A percentile compares a stretch with the other conserved stretches of the same genome.
These are phyloP conservation scores for Drosophila paramelanica DNA, from an alignment of 2,888 invertebrate species.

Conservation along the genomic window DNA sequence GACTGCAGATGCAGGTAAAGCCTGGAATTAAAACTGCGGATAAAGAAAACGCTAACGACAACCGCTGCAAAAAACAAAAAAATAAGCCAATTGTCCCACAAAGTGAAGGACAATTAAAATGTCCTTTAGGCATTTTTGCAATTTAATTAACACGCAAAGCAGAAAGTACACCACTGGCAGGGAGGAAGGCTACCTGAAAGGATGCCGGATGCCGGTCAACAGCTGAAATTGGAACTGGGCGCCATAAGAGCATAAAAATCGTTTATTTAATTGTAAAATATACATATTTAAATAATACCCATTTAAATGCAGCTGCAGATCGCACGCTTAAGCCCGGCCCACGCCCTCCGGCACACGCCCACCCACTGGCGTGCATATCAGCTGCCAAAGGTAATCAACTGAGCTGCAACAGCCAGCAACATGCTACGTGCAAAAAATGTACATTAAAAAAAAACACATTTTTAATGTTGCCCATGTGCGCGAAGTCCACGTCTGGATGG, in stretches of 20 bases:
- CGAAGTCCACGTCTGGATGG: conserved; percentile 41
- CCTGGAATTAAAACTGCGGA: neutral
- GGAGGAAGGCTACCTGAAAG: conserved; percentile 27
- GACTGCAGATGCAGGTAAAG: neutral
- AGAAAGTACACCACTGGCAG: conserved; percentile 23
- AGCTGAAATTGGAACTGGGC: conserved; percentile 33
- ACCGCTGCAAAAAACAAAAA: neutral
- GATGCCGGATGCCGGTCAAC: conserved; percentile 27
- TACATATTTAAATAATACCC: conserved; percentile 79
- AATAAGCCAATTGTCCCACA: conserved; percentile 36
- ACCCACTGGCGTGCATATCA: conserved; percentile 44
- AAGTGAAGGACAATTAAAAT: conserved; percentile 77
- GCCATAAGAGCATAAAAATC: conserved; percentile 64
- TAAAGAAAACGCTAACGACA: neutral
- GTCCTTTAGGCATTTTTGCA: conserved; percentile 71
- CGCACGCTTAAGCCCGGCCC: conserved; percentile 54
- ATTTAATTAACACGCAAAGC: conserved; percentile 76
- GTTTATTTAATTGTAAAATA: conserved; percentile 80
- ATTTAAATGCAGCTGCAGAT: conserved; percentile 71
- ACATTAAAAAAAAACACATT: conserved; percentile 28
- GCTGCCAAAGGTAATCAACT: conserved; percentile 78
- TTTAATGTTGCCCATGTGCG: conserved; percentile 72
- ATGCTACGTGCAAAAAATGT: conserved; percentile 13
- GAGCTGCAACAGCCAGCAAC: conserved; percentile 32
- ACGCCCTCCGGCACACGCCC: neutral